These are phyloP conservation scores for Oryctolagus cuniculus DNA, from an alignment of 2,113 vertebrate genomes.

Conservation along the genomic window mOryCun1.1 NC_091432.1:202459001-202459500, in stretches of 20 bases:
- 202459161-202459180: not conserved
- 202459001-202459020: not conserved
- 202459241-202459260: not conserved
- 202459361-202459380: not conserved
- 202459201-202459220: not conserved
- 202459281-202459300: not conserved
- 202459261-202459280: not conserved
- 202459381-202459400: not conserved
- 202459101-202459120: not conserved
- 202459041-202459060: not conserved
- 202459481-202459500: not conserved
- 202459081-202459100: not conserved
- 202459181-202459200: not conserved
- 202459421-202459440: not conserved
- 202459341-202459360: not conserved
- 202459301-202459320: not conserved
- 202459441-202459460: not conserved
- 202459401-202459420: fast-evolving
- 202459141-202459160: not conserved
- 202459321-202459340: not conserved
- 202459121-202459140: not conserved
- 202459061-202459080: not conserved
- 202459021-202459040: not conserved
- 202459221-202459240: not conserved
- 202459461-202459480: not conserved